Conservation (phyloP, 2,888 invertebrate genomes). For the Achlya flavicornis region DNA sequence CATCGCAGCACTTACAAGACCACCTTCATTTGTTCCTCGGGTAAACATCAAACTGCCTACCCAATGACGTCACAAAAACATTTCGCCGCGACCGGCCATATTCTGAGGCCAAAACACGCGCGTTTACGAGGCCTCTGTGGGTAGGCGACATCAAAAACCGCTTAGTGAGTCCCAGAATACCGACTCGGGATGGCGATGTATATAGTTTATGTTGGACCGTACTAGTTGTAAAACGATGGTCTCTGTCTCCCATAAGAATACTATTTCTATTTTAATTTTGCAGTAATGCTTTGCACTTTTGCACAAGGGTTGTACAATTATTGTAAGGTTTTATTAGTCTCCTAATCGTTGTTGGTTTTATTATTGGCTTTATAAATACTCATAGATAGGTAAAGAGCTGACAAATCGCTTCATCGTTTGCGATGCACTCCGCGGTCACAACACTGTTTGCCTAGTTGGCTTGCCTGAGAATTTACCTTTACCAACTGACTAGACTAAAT, state of each 20-base stretch:
- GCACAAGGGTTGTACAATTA: constrained; percentile 40
- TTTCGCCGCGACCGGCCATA: constrained; percentile 30
- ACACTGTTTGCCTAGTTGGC: too few species aligned
- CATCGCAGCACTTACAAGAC: constrained; percentile 38
- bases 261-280: constrained; percentile 43
- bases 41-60: constrained; percentile 42
- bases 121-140: constrained; percentile 62
- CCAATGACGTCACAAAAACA: constrained; percentile 49
- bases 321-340: constrained; percentile 8
- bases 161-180: constrained; percentile 62
- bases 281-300: constrained; percentile 43
- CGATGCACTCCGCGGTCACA: too few species aligned
- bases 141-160: constrained; percentile 68
- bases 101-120: constrained; percentile 39
- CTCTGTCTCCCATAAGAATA: constrained; percentile 39
- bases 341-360: constrained; percentile 7
- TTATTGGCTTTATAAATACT: background rate
- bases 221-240: constrained; percentile 54
- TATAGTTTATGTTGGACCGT: constrained; percentile 52
- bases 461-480: too few species aligned
- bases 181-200: constrained; percentile 47
- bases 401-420: too few species aligned
- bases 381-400: too few species aligned
- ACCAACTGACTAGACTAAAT: too few species aligned
- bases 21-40: constrained; percentile 51